Evolutionary conservation across 2,797 vertebrate species (phyloP).

Genomic region (Chaunax sp.): DNA sequence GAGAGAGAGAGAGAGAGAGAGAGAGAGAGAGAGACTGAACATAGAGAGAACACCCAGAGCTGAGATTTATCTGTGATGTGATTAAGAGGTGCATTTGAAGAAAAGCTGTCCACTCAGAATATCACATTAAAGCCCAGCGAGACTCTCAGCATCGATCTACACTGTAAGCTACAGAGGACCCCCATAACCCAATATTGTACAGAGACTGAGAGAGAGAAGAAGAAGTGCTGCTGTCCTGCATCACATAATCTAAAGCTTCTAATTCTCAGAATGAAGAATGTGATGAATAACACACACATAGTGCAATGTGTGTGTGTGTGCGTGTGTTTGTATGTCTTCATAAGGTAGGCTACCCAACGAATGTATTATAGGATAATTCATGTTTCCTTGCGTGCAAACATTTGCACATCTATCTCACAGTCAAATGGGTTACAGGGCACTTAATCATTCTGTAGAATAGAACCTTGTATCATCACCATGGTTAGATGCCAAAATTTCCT

Average conservation of each 20-base stretch:
- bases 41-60: constrained; percentile 48
- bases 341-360: constrained; percentile 2
- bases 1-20: not conserved
- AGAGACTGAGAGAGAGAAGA: constrained; percentile 37
- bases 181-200: constrained; percentile 75
- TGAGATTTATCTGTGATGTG: constrained; percentile 81
- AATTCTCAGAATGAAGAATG: constrained; percentile 17
- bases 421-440: constrained; percentile 22
- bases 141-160: constrained; percentile 80
- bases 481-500: constrained; percentile 49
- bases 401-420: constrained; percentile 33
- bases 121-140: constrained; percentile 80
- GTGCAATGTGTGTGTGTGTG: constrained; percentile 33
- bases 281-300: not conserved
- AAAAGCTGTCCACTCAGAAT: constrained; percentile 83
- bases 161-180: constrained; percentile 68
- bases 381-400: constrained; percentile 25
- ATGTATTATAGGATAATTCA: constrained; percentile 12
- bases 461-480: constrained; percentile 31
- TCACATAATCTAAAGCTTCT: constrained; percentile 31
- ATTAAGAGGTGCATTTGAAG: constrained; percentile 84
- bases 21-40: not conserved
- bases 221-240: not conserved
- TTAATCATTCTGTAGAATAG: constrained; percentile 42
- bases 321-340: not conserved